phyloP scores from a whole-genome alignment of 2,113 vertebrate species.

The Nothoprocta pentlandii region DNA sequence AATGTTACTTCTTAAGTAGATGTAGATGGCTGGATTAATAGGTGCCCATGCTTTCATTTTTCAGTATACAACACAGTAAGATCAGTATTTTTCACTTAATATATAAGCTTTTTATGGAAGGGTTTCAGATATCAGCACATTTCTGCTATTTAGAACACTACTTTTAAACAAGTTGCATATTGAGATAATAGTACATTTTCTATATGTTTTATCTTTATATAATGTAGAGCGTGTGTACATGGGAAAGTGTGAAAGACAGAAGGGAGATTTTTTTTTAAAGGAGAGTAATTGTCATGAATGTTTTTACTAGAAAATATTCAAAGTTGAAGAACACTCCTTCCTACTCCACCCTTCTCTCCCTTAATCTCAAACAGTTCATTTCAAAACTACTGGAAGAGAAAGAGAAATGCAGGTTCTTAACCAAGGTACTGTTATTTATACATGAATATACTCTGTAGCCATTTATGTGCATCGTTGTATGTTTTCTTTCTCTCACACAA shows the following conservation, averaged over 20 bases:
- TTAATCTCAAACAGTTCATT: fast-evolving
- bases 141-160: background rate
- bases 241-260: background rate
- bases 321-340: background rate
- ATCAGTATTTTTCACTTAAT: background rate
- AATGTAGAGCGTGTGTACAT: background rate
- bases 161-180: background rate
- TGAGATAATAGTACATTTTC: background rate
- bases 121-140: background rate
- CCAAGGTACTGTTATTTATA: fast-evolving
- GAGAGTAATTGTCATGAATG: background rate
- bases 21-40: background rate
- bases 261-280: background rate
- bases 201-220: background rate
- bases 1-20: background rate
- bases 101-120: background rate
- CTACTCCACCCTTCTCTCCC: fast-evolving
- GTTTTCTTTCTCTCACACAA: background rate
- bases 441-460: background rate
- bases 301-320: background rate
- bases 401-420: background rate
- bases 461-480: background rate
- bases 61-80: background rate
- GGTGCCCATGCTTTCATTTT: background rate
- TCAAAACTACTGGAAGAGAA: background rate